Conservation (phyloP, 2,888 invertebrate species). For the Drosophila mayaguana region DNA sequence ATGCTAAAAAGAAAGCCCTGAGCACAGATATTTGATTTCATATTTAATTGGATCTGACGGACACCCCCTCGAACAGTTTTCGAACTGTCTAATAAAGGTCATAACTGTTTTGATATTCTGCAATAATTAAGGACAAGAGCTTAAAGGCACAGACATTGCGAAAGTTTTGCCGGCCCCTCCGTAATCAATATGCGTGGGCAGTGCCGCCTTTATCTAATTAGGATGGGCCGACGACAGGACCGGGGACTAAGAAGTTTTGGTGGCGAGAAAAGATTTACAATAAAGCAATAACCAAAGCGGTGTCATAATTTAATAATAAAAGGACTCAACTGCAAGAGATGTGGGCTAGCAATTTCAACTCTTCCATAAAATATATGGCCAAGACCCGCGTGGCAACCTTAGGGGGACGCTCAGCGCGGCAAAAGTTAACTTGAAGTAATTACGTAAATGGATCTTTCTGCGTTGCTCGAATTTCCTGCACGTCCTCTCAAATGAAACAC, state of each 20-base stretch:
- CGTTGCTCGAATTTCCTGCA: slow-evolving; percentile 79
- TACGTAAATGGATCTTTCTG: slow-evolving; percentile 80
- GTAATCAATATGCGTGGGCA: slow-evolving; percentile 51
- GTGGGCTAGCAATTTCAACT: slow-evolving; percentile 37
- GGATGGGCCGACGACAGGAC: slow-evolving; percentile 23
- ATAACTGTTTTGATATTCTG: slow-evolving; percentile 20
- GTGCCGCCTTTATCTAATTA: slow-evolving; percentile 55
- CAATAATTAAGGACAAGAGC: slow-evolving; percentile 27
- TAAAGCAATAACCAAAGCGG: slow-evolving; percentile 68
- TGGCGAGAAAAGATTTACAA: slow-evolving; percentile 67
- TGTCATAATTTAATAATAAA: slow-evolving; percentile 71
- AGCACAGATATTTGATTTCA: slow-evolving; percentile 23
- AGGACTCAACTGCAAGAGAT: slow-evolving; percentile 31
- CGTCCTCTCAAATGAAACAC: slow-evolving; percentile 61
- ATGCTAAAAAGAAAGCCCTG: neutral
- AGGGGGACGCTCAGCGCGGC: slow-evolving; percentile 35
- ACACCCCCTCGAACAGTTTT: neutral
- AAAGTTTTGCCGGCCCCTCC: slow-evolving; percentile 26
- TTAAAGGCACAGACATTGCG: slow-evolving; percentile 15
- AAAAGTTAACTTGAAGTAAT: slow-evolving; percentile 78
- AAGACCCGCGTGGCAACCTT: slow-evolving; percentile 17
- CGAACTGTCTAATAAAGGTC: slow-evolving; percentile 4
- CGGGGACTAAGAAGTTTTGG: slow-evolving; percentile 42
- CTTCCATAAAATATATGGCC: slow-evolving; percentile 27
- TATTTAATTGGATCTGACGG: slow-evolving; percentile 30